These are phyloP conservation scores for Oxyura jamaicensis DNA, from an alignment of 2,113 vertebrate species.

Conservation along the genomic window DNA sequence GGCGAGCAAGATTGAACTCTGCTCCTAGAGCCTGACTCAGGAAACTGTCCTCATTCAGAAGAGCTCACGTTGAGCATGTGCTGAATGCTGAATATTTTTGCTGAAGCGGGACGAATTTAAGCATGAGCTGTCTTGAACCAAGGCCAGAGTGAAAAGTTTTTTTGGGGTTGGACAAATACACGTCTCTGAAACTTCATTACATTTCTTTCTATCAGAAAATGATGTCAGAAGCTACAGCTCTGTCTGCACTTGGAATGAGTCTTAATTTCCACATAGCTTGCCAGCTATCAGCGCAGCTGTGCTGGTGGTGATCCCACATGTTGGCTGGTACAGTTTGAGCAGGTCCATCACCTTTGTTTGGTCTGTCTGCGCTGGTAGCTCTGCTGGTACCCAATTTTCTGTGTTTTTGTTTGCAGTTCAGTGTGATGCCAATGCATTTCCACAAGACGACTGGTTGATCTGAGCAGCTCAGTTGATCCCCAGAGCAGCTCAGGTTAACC, in stretches of 20 bases:
- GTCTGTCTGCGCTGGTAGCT: not conserved
- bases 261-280: not conserved
- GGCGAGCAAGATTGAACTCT: not conserved
- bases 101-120: slow-evolving; percentile 30
- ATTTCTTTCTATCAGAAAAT: not conserved
- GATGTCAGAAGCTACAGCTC: not conserved
- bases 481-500: not conserved
- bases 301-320: not conserved
- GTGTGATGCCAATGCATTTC: not conserved
- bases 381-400: not conserved
- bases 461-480: not conserved
- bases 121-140: slow-evolving; percentile 30
- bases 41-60: slow-evolving; percentile 3
- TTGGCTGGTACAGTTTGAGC: not conserved
- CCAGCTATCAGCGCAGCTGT: not conserved
- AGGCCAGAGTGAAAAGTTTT: slow-evolving; percentile 11
- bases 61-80: not conserved
- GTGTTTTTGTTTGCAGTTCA: not conserved
- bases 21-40: not conserved
- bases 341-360: not conserved
- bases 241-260: not conserved
- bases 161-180: not conserved
- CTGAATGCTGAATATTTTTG: slow-evolving; percentile 56
- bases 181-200: not conserved
- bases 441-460: no score